Evolutionary conservation across 2,797 vertebrate species (phyloP).

Genomic region (Rhodeus uyekii): DNA sequence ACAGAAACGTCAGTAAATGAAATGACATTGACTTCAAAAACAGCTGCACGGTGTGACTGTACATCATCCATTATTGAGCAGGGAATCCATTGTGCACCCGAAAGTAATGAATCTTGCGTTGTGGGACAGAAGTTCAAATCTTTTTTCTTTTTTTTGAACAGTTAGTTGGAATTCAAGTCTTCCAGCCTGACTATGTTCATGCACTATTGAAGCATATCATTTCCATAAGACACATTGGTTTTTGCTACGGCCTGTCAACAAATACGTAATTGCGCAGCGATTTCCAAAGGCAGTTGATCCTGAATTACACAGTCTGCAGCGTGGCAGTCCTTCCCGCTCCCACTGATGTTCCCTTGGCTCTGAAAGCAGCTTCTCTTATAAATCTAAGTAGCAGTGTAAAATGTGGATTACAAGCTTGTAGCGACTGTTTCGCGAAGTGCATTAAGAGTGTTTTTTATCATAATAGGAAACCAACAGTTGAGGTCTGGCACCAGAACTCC

Average conservation of each 20-base stretch:
- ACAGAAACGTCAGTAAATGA: slow-evolving; percentile 24
- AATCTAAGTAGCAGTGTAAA: slow-evolving; percentile 68
- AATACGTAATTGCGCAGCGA: slow-evolving; percentile 76
- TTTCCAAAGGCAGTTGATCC: slow-evolving; percentile 73
- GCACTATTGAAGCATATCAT: slow-evolving; percentile 52
- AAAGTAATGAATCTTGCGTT: slow-evolving; percentile 33
- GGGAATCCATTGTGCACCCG: slow-evolving; percentile 20
- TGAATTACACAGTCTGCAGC: slow-evolving; percentile 68
- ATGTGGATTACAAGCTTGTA: slow-evolving; percentile 71
- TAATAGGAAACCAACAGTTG: slow-evolving; percentile 56
- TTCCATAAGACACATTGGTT: slow-evolving; percentile 62
- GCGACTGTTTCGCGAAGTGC: slow-evolving; percentile 66
- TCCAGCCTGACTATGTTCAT: slow-evolving; percentile 33
- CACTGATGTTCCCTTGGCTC: slow-evolving; percentile 71
- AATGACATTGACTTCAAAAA: slow-evolving; percentile 11
- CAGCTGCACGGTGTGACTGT: slow-evolving; percentile 36
- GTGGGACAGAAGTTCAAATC: slow-evolving; percentile 12
- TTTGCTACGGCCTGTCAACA: slow-evolving; percentile 73
- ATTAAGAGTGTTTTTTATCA: slow-evolving; percentile 64
- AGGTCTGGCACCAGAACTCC: slow-evolving; percentile 34
- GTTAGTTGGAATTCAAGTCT: slow-evolving; percentile 28
- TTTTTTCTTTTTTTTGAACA: background rate
- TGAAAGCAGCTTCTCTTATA: slow-evolving; percentile 60
- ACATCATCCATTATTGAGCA: slow-evolving; percentile 36
- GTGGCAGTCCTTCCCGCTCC: slow-evolving; percentile 45